Evolutionary conservation across 2,888 invertebrate species (phyloP).

Genomic region (Blastobasis adustella): DNA sequence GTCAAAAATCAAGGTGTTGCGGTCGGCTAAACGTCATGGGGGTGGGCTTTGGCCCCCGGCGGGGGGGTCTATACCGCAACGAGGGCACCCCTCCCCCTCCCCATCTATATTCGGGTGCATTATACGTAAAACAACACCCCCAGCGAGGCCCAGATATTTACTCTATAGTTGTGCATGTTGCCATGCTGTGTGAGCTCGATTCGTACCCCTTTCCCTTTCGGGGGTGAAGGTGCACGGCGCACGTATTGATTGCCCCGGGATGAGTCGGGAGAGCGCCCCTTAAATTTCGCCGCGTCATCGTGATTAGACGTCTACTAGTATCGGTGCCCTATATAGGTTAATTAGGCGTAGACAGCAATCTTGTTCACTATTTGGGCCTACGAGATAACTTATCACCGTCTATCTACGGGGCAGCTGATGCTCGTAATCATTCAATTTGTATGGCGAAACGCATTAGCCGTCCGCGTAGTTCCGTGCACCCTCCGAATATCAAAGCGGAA

Average conservation of each 20-base stretch:
- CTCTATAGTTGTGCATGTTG: conserved; percentile 60
- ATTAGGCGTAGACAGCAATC: too few relatives aligned
- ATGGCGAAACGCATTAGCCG: too few relatives aligned
- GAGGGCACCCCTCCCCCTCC: conserved; percentile 23
- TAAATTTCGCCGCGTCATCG: conserved; percentile 1
- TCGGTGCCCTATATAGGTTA: too few relatives aligned
- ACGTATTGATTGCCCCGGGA: conserved; percentile 32
- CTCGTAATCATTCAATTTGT: neutral
- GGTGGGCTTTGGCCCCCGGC: conserved; percentile 9
- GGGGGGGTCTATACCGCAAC: conserved; percentile 19
- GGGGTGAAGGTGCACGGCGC: conserved; percentile 31
- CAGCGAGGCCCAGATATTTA: conserved; percentile 40
- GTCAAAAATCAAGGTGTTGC: conserved; percentile 58
- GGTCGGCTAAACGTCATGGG: conserved; percentile 27
- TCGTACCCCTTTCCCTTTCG: conserved; percentile 37
- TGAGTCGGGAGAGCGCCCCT: conserved; percentile 1
- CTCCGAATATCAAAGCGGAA: too few relatives aligned
- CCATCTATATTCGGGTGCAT: conserved; percentile 60
- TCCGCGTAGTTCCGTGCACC: too few relatives aligned
- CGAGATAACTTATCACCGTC: too few relatives aligned
- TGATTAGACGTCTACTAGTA: conserved; percentile 1
- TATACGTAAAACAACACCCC: conserved; percentile 56
- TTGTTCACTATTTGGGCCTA: too few relatives aligned
- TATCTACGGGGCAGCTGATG: neutral
- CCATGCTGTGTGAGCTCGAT: conserved; percentile 35